Conservation (phyloP, 2,113 vertebrate species). For the Cebidichthys violaceus region DNA sequence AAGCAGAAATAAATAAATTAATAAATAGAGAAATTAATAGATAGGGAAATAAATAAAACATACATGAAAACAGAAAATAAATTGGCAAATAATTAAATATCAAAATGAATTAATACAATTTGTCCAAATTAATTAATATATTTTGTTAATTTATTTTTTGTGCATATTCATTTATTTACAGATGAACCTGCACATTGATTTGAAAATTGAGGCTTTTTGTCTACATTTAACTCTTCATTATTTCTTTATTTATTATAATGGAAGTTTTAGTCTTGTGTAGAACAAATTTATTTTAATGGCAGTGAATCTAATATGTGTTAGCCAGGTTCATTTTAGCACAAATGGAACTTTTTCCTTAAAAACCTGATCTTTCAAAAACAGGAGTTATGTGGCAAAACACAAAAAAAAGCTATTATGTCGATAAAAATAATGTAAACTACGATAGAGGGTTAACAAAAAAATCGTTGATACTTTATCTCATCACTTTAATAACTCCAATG, state of each 20-base stretch:
- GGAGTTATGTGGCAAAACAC: background rate
- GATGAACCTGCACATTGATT: background rate
- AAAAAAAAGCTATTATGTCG: background rate
- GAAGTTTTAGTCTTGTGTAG: background rate
- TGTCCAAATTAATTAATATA: background rate
- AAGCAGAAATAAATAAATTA: background rate
- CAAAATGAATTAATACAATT: no score
- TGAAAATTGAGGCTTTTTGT: background rate
- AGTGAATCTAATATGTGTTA: background rate
- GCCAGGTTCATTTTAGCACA: background rate
- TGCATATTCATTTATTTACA: background rate
- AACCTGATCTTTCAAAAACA: background rate
- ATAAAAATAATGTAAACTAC: no score
- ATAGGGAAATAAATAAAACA: background rate
- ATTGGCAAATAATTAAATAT: no score
- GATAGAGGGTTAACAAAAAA: background rate
- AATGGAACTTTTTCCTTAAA: background rate
- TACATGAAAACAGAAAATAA: no score
- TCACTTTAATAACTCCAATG: background rate
- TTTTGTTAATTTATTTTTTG: background rate
- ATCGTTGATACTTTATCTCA: background rate
- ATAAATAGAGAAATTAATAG: background rate
- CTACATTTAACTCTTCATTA: no score
- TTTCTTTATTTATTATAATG: no score
- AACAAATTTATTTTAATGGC: background rate